phyloP scores from a whole-genome alignment of 1,140 invertebrate species.

The Pollicipes pollicipes region DNA sequence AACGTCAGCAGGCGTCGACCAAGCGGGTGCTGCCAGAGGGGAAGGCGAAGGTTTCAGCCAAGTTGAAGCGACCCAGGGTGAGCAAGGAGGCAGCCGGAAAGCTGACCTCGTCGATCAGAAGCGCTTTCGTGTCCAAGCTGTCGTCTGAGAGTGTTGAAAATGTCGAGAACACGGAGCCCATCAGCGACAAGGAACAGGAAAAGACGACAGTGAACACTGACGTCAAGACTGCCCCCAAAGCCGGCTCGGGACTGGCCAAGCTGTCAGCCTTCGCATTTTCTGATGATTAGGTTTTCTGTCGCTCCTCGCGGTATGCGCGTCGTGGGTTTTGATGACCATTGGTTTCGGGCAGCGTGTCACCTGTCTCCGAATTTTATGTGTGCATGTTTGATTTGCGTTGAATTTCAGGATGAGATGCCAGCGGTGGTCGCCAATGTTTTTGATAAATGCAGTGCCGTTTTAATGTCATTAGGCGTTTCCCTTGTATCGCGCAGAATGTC shows the following conservation, averaged over 20 bases:
- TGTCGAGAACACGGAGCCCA: neutral
- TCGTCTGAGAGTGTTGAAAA: neutral
- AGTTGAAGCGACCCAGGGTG: neutral
- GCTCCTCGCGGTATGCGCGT: too few relatives aligned
- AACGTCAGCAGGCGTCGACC: neutral
- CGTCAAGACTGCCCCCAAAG: neutral
- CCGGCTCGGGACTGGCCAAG: neutral
- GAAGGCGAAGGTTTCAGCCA: neutral
- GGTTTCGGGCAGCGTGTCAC: too few relatives aligned
- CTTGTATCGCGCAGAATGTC: too few relatives aligned
- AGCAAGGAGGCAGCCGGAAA: neutral
- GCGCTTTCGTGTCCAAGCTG: neutral
- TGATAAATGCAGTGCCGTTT: too few relatives aligned
- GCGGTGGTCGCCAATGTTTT: too few relatives aligned
- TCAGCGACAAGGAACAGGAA: neutral
- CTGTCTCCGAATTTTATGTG: too few relatives aligned
- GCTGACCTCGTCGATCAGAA: neutral
- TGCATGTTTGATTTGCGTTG: too few relatives aligned
- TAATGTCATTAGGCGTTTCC: too few relatives aligned
- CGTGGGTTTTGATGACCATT: too few relatives aligned
- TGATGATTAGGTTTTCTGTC: too few relatives aligned
- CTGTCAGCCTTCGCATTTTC: neutral
- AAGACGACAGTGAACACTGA: neutral
- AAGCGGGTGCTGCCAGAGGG: neutral
- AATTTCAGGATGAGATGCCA: too few relatives aligned